Percentiles rank a stretch among this genome's conserved stretches.
Conservation (phyloP, 2,113 vertebrate species). For the Mormoops blainvillei region DNA sequence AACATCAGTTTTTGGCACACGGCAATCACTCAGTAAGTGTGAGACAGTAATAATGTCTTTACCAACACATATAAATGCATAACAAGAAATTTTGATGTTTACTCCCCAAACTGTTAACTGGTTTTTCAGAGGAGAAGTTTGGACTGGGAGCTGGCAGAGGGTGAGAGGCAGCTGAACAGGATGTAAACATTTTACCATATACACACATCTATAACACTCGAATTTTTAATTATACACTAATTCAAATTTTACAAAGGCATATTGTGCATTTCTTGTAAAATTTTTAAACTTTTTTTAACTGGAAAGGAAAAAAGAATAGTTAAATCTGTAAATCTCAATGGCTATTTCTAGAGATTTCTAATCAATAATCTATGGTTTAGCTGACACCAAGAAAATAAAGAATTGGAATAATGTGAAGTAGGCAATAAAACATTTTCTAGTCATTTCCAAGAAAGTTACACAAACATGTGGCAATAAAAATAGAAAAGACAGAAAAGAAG, state of each 20-base stretch:
- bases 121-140: neutral
- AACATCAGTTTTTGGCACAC: neutral
- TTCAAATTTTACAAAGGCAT: neutral
- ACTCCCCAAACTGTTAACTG: neutral
- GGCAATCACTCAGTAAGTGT: neutral
- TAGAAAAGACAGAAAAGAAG: conserved; percentile 9
- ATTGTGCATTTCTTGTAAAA: neutral
- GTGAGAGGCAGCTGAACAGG: neutral
- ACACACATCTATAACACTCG: neutral
- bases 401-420: neutral
- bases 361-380: neutral
- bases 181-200: neutral
- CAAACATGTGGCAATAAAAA: conserved; percentile 1
- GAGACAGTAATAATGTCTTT: neutral
- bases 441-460: conserved; percentile 23
- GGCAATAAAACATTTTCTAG: neutral
- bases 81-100: neutral
- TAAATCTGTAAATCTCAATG: neutral
- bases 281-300: neutral
- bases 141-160: neutral
- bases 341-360: conserved; percentile 9
- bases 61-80: neutral
- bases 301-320: neutral
- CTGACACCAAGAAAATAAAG: conserved; percentile 29
- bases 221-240: neutral